A percentile compares a stretch with the other conserved stretches of the same genome.
Evolutionary conservation across 2,888 invertebrate genomes (phyloP).

Genomic region (Amblyjoppa proteus): DNA sequence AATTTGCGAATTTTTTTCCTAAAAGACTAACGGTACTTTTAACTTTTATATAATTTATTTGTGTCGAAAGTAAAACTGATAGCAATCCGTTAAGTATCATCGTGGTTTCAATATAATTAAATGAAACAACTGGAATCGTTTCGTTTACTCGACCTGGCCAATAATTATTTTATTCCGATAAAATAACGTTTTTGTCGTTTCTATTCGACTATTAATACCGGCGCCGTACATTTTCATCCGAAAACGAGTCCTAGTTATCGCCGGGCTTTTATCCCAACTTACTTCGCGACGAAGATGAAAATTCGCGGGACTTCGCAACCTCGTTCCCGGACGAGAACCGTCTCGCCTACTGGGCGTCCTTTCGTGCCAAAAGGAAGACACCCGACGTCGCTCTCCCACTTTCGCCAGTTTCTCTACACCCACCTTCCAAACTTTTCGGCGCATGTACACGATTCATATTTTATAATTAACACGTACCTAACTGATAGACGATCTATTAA

Average conservation of each 20-base stretch:
- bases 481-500: background rate
- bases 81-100: background rate
- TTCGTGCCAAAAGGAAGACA: conserved; percentile 60
- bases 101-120: background rate
- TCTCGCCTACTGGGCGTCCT: conserved; percentile 64
- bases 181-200: conserved; percentile 8
- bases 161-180: background rate
- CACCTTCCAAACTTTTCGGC: conserved; percentile 49
- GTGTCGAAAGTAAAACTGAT: background rate
- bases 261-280: conserved; percentile 33
- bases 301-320: conserved; percentile 24
- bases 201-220: conserved; percentile 29
- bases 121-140: background rate
- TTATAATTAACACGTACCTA: conserved; percentile 5
- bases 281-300: conserved; percentile 47
- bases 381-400: conserved; percentile 62
- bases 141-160: background rate
- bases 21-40: too few species aligned
- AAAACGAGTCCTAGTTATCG: conserved; percentile 19
- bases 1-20: too few species aligned
- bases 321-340: conserved; percentile 62
- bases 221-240: conserved; percentile 10
- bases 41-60: too few species aligned
- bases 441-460: conserved; percentile 4
- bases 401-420: conserved; percentile 47